Evolutionary conservation across 2,888 invertebrate genomes (phyloP), one percentile per base, ranked within the genome.

Genomic region (Nipponacmea schrenckii): DNA sequence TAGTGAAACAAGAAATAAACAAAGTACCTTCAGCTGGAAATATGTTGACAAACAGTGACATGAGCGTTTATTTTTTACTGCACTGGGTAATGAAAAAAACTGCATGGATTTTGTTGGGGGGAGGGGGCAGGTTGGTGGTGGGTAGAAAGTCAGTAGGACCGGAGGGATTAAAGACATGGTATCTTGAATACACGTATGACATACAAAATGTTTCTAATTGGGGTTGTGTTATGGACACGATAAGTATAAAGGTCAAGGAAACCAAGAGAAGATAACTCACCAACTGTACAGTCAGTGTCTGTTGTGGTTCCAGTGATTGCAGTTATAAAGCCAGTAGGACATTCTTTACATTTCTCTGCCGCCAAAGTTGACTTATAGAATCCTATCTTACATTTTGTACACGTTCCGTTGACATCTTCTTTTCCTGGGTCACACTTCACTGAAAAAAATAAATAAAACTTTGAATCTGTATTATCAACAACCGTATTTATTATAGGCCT

Each of bases 341-440:
- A 80, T 17, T 17, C 46, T 0, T 64, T 71, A 69, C 79, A 79
- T 8, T 63, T 62, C 12, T 31, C 68, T 14, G 76, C 76, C 62
- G 69, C 74, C 20, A 69, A 68, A n/a, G 39, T 44, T 27, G 63
- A 64, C 67, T 78, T 78, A 69, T 75, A 78, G 64, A 50, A 76
- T 4, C 78, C 78, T 17, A 69, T 20, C 14, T 72, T 68, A 64
- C 78, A 78, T 14, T 24, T 26, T 12, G 50, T 62, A 48, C 78
- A 78, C 0, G 65, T 67, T 15, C 70, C 70, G n/a, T 62, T 65
- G 0, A 46, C 45, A 46, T 71, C 68, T 62, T 76, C 73, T 56
- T 73, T 67, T 20, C 77, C 77, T 0, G 71, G 69, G 2, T 87
- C 97, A 97, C 77, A 78, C 45, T 68, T 75, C 56, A 72, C 78